Conservation (phyloP, 2,888 invertebrate species). For the Xanthia icteritia region DNA sequence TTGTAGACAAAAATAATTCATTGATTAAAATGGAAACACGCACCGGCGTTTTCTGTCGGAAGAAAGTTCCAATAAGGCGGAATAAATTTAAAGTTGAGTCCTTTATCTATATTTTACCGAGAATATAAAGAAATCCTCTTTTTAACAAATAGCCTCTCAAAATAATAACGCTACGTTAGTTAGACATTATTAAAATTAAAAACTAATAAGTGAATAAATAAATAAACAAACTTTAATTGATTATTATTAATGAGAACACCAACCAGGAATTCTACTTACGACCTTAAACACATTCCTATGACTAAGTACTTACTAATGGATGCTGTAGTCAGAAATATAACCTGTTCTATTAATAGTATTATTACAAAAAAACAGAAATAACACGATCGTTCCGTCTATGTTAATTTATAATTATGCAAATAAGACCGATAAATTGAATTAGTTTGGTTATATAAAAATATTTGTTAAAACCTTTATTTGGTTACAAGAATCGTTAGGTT, state of each 20-base stretch:
- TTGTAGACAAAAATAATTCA: constrained; percentile 41
- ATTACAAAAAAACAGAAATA: not conserved
- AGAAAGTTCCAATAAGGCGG: constrained; percentile 28
- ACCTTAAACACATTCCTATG: constrained; percentile 22
- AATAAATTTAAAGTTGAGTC: constrained; percentile 10
- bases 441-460: constrained; percentile 6
- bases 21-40: constrained; percentile 57
- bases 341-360: constrained; percentile 1
- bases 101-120: not conserved
- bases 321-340: constrained; percentile 15
- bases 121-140: not conserved
- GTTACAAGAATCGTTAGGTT: not conserved
- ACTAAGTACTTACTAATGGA: constrained; percentile 4
- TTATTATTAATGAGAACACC: not conserved
- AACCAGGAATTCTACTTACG: constrained; percentile 4
- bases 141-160: not conserved
- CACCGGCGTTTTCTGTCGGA: constrained; percentile 52
- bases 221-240: not conserved
- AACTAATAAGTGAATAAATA: not conserved
- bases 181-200: not conserved
- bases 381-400: constrained; percentile 11
- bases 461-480: not conserved
- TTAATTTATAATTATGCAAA: constrained; percentile 33
- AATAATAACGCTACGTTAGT: not conserved
- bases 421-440: constrained; percentile 27